phyloP scores from a whole-genome alignment of 2,113 vertebrate species.

The Trematomus loennbergii region DNA sequence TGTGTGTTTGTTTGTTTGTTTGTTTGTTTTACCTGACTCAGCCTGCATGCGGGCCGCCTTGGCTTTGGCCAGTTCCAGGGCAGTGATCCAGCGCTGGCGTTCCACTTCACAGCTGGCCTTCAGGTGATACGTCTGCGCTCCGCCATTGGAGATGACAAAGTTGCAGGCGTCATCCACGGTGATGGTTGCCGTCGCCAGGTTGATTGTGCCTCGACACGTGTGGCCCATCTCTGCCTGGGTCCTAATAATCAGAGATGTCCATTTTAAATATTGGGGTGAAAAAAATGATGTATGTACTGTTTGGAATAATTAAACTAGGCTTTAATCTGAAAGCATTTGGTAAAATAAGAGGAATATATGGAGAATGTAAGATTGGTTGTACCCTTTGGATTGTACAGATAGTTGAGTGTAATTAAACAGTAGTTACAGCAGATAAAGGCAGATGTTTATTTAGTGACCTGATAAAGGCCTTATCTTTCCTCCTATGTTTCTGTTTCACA shows the following conservation, averaged over 20 bases:
- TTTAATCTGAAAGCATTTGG: neutral
- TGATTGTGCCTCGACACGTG: constrained; percentile 96
- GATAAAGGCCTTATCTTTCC: neutral
- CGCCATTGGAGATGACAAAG: constrained; percentile 96
- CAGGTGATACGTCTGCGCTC: constrained; percentile 95
- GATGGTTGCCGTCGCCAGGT: constrained; percentile 95
- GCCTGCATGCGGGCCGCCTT: constrained; percentile 95
- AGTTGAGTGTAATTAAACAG: neutral
- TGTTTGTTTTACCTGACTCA: constrained; percentile 89
- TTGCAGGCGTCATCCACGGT: constrained; percentile 96
- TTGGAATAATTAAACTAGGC: neutral
- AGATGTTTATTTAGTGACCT: neutral
- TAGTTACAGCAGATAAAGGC: neutral
- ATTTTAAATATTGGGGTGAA: too few relatives aligned
- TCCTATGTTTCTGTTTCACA: neutral
- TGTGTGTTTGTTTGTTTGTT: neutral
- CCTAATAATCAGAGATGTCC: constrained; percentile 67
- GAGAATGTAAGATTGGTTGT: neutral
- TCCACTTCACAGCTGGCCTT: constrained; percentile 97
- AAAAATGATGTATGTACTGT: too few relatives aligned
- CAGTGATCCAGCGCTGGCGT: constrained; percentile 95
- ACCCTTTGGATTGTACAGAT: neutral
- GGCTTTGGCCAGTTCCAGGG: constrained; percentile 94
- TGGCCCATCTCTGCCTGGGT: constrained; percentile 98
- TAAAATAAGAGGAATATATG: neutral